These are phyloP conservation scores for Xiphias gladius DNA, from an alignment of 2,113 vertebrate genomes.

Conservation along the genomic window DNA sequence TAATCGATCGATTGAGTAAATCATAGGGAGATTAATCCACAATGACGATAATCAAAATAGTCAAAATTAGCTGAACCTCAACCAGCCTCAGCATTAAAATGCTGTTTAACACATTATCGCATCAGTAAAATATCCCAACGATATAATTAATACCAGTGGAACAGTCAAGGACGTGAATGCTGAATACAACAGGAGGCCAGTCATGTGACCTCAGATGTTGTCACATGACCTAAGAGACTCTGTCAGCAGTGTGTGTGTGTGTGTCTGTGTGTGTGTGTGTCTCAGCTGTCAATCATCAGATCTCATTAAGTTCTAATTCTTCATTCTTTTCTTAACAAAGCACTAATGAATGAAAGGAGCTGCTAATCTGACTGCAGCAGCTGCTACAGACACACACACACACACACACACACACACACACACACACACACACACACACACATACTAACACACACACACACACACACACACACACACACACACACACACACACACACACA, in stretches of 20 bases:
- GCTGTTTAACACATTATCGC: no score
- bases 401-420: slow-evolving; percentile 13
- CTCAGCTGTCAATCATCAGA: slow-evolving; percentile 38
- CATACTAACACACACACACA: background rate
- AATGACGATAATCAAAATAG: no score
- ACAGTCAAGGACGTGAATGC: no score
- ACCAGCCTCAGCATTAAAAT: no score
- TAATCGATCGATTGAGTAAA: no score
- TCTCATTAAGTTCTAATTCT: slow-evolving; percentile 29
- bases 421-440: slow-evolving; percentile 7
- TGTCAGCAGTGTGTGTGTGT: background rate
- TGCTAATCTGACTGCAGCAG: slow-evolving; percentile 60
- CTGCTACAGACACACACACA: slow-evolving; percentile 18
- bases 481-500: no score
- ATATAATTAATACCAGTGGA: no score
- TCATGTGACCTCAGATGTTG: slow-evolving; percentile 5
- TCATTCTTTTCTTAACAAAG: slow-evolving; percentile 57
- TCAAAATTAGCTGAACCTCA: no score
- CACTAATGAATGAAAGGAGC: slow-evolving; percentile 43
- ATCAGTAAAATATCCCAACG: no score
- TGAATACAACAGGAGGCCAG: no score
- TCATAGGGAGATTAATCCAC: no score
- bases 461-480: no score
- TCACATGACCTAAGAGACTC: background rate
- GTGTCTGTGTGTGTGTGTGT: background rate